Conservation (phyloP, 2,888 invertebrate genomes). For the Apocheima hispidaria region DNA sequence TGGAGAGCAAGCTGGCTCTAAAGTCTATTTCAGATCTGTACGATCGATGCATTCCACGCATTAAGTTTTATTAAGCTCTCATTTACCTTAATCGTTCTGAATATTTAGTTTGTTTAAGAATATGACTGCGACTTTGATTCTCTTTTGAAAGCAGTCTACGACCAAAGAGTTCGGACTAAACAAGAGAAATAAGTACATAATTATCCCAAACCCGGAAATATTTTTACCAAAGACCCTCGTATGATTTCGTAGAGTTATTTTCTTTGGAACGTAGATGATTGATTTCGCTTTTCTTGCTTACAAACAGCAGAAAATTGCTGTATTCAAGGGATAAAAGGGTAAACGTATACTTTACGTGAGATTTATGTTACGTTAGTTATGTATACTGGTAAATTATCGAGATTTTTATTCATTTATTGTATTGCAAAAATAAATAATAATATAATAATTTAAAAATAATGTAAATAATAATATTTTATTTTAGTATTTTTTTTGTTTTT, state of each 20-base stretch:
- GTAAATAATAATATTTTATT: no score
- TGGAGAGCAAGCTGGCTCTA: no score
- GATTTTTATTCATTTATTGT: no score
- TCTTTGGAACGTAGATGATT: slow-evolving; percentile 15
- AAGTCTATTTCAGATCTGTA: no score
- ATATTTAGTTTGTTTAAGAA: no score
- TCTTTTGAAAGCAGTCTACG: neutral
- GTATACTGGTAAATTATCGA: no score
- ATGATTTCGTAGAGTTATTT: slow-evolving; percentile 7
- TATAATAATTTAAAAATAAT: no score
- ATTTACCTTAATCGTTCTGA: no score
- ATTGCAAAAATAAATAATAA: no score
- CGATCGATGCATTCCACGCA: no score
- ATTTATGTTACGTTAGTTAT: neutral
- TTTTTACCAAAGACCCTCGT: neutral
- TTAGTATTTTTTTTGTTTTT: no score
- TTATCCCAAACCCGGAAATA: slow-evolving; percentile 1
- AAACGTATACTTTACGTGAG: neutral
- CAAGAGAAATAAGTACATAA: neutral
- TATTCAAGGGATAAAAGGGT: slow-evolving; percentile 15
- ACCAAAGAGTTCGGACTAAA: neutral
- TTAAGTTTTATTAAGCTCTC: no score
- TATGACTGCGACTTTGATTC: neutral
- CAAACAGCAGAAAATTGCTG: slow-evolving; percentile 22
- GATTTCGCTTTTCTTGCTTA: slow-evolving; percentile 26